Conservation (phyloP, 2,888 invertebrate genomes). For the Clanis bilineata region DNA sequence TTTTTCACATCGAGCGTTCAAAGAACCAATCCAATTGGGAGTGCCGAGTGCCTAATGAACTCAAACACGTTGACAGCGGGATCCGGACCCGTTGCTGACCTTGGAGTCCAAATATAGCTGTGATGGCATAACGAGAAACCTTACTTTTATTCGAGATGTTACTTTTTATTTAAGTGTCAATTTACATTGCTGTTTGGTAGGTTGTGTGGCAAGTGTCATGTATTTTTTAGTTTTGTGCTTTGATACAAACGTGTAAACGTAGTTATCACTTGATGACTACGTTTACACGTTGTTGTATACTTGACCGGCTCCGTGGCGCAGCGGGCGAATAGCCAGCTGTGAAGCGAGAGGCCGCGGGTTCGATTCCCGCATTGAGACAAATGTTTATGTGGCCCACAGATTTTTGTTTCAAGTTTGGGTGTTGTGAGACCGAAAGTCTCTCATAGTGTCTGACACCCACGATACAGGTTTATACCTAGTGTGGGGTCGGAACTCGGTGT, state of each 20-base stretch:
- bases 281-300: too few relatives aligned
- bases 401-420: too few relatives aligned
- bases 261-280: too few relatives aligned
- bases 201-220: neutral
- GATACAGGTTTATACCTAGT: too few relatives aligned
- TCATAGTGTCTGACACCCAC: too few relatives aligned
- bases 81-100: constrained; percentile 30
- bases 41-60: constrained; percentile 38
- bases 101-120: constrained; percentile 38
- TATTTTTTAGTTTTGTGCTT: neutral
- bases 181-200: constrained; percentile 11
- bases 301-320: too few relatives aligned
- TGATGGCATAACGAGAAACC: constrained; percentile 26
- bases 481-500: too few relatives aligned
- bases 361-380: too few relatives aligned
- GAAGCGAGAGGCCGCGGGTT: too few relatives aligned
- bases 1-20: constrained; percentile 17
- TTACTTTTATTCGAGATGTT: constrained; percentile 7
- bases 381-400: too few relatives aligned
- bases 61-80: constrained; percentile 32
- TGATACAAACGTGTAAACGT: neutral
- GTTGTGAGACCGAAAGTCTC: too few relatives aligned
- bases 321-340: too few relatives aligned
- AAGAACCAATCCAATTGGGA: constrained; percentile 27
- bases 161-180: constrained; percentile 15